These are phyloP conservation scores for Tuberolachnus salignus DNA, from an alignment of 2,888 invertebrate genomes.

Conservation along the genomic window DNA sequence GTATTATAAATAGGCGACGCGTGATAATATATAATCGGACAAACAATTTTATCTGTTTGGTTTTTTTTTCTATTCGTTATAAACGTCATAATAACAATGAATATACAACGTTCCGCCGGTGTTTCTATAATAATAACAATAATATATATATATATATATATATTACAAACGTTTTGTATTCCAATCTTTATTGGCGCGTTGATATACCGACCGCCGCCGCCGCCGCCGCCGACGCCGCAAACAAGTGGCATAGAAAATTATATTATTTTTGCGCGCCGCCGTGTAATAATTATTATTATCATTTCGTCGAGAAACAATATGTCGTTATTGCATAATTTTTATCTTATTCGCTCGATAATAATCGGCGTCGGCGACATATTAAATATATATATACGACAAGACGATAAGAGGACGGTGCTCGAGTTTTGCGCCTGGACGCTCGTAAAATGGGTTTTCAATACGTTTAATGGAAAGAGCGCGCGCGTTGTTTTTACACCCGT, in stretches of 20 bases:
- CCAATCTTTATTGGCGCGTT: conserved; percentile 16
- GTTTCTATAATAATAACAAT: too few species aligned
- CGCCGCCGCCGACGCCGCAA: not conserved
- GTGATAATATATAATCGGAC: conserved; percentile 25
- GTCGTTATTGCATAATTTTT: not conserved
- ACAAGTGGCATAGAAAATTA: not conserved
- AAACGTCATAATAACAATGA: conserved; percentile 13
- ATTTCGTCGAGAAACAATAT: not conserved
- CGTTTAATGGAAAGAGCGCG: conserved; percentile 47
- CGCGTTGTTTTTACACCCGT: conserved; percentile 38
- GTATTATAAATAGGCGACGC: too few species aligned
- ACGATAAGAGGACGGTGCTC: not conserved
- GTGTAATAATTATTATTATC: not conserved
- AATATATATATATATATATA: not conserved
- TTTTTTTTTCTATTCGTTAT: conserved; percentile 21
- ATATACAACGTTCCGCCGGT: not conserved
- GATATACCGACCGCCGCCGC: not conserved
- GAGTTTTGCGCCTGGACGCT: conserved; percentile 24
- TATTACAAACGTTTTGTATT: conserved; percentile 30
- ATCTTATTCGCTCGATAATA: too few species aligned
- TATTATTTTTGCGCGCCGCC: not conserved
- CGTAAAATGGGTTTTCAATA: conserved; percentile 50
- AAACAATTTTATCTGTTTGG: conserved; percentile 36
- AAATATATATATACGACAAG: too few species aligned
- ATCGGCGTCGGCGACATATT: too few species aligned